Base-by-base conservation (phyloP, 2,888 invertebrate genomes). In the Morpho achilles region DNA sequence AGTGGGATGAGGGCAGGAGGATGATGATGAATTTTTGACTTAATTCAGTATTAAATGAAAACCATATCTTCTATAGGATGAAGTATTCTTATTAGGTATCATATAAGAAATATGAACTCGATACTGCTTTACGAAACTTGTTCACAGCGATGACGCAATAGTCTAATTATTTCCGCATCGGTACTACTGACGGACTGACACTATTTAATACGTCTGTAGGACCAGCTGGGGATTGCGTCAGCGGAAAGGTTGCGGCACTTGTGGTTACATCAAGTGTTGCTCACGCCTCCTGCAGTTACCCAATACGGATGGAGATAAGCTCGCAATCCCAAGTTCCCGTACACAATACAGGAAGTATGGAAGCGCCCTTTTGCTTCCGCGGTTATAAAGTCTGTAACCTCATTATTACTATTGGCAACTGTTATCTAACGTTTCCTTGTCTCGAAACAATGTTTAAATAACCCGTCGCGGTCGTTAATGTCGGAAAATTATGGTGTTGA, bases 181-280 rank as follows among this genome's bases (percentile, higher is more conserved):
- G 69, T 72, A 71, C 73, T 69, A 73, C 79, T 80, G 77, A 75
- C 82, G 80, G 69, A 73, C 79, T 80, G 77, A 75, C 82, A 81
- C 76, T 79, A 75, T 81, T 81, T 75, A 75, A 77, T 76, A 74
- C 72, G 69, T 62, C 62, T 54, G 69, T 75, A 76, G 78, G 78
- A 77, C 76, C 75, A 74, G 74, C 75, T 68, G 73, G 69, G 70
- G 67, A 70, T 88, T 87, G 84, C 86, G 79, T 87, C 82, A 87
- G 74, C 85, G 83, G 83, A 84, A 83, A 87, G 84, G 84, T 85
- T 86, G 83, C 80, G 77, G 78, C 77, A 75, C 72, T 73, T 68
- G 78, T 72, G 79, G 82, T 87, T 87, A 86, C 87, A 84, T 87
- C 81, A 82, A 80, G 77, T 74, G 74, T 73, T 71, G 74, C 76